Percentiles rank a stretch among this genome's conserved stretches.
Conservation (phyloP, 2,888 invertebrate species). For the Caenorhabditis uteleia region DNA sequence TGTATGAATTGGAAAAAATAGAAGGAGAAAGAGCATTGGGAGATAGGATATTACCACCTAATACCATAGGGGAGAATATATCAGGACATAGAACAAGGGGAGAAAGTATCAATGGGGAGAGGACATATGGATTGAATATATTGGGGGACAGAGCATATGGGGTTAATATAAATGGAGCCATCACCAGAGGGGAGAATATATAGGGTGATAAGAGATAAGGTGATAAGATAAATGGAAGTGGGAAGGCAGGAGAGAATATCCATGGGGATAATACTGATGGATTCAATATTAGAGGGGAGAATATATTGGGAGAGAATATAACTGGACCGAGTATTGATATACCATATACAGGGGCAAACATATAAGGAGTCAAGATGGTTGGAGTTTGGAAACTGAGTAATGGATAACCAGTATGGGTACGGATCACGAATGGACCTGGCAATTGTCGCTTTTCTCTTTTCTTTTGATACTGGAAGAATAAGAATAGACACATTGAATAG, state of each 20-base stretch:
- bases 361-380: conserved; percentile 28
- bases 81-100: conserved; percentile 37
- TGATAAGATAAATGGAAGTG: conserved; percentile 47
- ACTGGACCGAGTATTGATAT: conserved; percentile 56
- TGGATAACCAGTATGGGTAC: background rate
- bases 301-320: conserved; percentile 58
- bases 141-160: conserved; percentile 42
- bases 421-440: no score
- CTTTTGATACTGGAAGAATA: background rate
- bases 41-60: conserved; percentile 59
- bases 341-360: conserved; percentile 49
- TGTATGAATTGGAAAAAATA: conserved; percentile 51
- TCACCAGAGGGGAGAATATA: conserved; percentile 44
- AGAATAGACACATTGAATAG: background rate
- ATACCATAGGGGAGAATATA: conserved; percentile 42
- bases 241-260: conserved; percentile 48
- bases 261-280: conserved; percentile 54
- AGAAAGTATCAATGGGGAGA: conserved; percentile 53
- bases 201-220: conserved; percentile 48
- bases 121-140: conserved; percentile 59
- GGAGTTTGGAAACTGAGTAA: conserved; percentile 21
- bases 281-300: conserved; percentile 60
- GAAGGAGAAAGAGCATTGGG: conserved; percentile 60
- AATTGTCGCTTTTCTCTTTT: conserved; percentile 6
- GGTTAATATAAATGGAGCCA: conserved; percentile 58